Percentiles rank a stretch among this genome's conserved stretches.
Conservation (phyloP, 2,797 vertebrate genomes). For the Hypotaenidia okinawae region DNA sequence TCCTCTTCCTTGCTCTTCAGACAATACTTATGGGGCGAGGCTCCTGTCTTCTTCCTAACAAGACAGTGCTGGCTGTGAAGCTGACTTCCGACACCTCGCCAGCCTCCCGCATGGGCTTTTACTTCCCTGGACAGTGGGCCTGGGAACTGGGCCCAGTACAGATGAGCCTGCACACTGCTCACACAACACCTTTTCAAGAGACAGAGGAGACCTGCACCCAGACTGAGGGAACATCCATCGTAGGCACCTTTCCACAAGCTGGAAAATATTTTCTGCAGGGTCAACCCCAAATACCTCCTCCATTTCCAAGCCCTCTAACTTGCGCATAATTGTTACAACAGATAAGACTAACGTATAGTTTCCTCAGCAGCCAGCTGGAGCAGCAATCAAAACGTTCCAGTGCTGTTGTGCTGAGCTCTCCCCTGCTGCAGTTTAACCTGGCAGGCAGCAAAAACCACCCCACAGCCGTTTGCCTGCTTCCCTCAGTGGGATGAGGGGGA, state of each 20-base stretch:
- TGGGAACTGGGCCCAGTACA: background rate
- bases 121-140: background rate
- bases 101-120: too few species aligned
- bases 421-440: too few species aligned
- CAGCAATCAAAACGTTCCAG: background rate
- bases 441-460: too few species aligned
- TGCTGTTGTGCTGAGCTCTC: background rate
- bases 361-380: background rate
- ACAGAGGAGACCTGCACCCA: background rate
- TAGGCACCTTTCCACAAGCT: background rate
- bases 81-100: too few species aligned
- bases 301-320: background rate
- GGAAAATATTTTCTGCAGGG: background rate
- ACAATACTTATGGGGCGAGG: background rate
- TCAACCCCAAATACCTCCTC: background rate
- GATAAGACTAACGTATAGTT: background rate
- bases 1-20: background rate
- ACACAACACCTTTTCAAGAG: background rate
- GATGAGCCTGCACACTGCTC: fast-evolving
- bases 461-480: too few species aligned
- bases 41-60: background rate
- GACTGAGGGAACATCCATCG: background rate
- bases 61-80: too few species aligned
- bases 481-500: too few species aligned
- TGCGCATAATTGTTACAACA: background rate